These are phyloP conservation scores for Kryptolebias ocellatus DNA, from an alignment of 2,797 vertebrate species.

Conservation along the genomic window DNA sequence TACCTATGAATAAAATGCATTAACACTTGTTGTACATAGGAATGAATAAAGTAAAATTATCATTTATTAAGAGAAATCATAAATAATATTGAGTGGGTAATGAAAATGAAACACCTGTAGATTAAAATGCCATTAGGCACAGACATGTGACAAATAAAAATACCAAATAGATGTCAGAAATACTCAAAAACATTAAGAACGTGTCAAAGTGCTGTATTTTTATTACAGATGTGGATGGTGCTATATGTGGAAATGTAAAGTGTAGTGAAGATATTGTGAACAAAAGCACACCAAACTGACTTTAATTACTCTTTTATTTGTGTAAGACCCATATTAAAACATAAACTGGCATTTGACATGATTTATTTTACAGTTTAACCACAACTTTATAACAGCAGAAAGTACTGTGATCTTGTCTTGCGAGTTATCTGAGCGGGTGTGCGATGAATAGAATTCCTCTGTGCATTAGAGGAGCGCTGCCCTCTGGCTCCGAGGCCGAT, in stretches of 20 bases:
- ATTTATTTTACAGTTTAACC: slow-evolving; percentile 20
- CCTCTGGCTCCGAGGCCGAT: slow-evolving; percentile 53
- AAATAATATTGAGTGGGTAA: background rate
- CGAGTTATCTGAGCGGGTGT: slow-evolving; percentile 18
- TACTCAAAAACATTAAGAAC: no score
- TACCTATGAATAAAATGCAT: no score
- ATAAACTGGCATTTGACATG: slow-evolving; percentile 14
- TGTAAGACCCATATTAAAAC: slow-evolving; percentile 5
- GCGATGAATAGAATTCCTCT: slow-evolving; percentile 50
- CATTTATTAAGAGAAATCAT: background rate
- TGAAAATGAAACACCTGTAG: background rate
- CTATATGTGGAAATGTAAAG: no score
- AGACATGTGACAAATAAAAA: no score
- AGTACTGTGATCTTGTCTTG: slow-evolving; percentile 2
- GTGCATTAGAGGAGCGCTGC: slow-evolving; percentile 25
- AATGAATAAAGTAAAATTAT: background rate
- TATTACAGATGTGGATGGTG: no score
- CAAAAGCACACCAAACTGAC: no score
- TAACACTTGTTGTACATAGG: no score
- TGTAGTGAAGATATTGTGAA: no score
- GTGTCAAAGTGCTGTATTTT: no score
- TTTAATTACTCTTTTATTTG: no score
- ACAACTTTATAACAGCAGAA: slow-evolving; percentile 16
- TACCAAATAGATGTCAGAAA: no score
- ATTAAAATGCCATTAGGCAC: no score